Evolutionary conservation across 1,140 invertebrate genomes (phyloP).

Genomic region (Thalassaphorura encarpata): DNA sequence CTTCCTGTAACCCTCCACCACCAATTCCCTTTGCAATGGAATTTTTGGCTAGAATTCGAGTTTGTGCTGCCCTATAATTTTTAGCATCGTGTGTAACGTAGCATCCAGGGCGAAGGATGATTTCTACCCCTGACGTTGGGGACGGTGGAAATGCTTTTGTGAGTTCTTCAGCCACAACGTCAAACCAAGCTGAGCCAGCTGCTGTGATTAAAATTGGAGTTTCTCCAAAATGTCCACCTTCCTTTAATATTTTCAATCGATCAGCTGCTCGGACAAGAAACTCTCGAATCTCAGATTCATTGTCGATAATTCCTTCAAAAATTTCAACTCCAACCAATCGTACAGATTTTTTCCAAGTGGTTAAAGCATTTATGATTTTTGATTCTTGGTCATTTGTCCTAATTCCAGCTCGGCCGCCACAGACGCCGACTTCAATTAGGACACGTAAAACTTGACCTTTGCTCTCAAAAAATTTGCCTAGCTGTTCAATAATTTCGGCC

Average conservation of each 20-base stretch:
- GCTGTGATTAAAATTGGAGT: conserved; percentile 20
- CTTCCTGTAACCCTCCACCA: conserved; percentile 6
- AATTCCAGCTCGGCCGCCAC: conserved; percentile 23
- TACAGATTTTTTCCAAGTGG: conserved; percentile 4
- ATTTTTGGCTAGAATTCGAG: conserved; percentile 8
- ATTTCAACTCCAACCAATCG: conserved; percentile 24
- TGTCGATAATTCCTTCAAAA: conserved; percentile 23
- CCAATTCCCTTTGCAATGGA: neutral
- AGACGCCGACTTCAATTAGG: conserved; percentile 20
- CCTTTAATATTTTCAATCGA: neutral
- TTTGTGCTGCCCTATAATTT: conserved; percentile 9
- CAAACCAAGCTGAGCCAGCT: conserved; percentile 26
- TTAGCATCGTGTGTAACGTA: conserved; percentile 24
- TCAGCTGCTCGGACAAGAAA: conserved; percentile 5
- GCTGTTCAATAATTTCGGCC: conserved; percentile 9
- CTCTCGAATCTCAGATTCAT: neutral
- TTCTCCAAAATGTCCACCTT: neutral
- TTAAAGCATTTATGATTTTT: conserved; percentile 3
- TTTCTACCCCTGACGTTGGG: neutral
- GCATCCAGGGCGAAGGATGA: conserved; percentile 25
- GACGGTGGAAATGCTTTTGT: neutral
- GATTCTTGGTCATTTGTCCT: conserved; percentile 10
- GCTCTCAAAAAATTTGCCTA: conserved; percentile 21
- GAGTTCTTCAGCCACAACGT: conserved; percentile 26
- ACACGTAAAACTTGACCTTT: conserved; percentile 16